Base-by-base conservation (phyloP, 2,888 invertebrate species). In the Pegoplata infirma region DNA sequence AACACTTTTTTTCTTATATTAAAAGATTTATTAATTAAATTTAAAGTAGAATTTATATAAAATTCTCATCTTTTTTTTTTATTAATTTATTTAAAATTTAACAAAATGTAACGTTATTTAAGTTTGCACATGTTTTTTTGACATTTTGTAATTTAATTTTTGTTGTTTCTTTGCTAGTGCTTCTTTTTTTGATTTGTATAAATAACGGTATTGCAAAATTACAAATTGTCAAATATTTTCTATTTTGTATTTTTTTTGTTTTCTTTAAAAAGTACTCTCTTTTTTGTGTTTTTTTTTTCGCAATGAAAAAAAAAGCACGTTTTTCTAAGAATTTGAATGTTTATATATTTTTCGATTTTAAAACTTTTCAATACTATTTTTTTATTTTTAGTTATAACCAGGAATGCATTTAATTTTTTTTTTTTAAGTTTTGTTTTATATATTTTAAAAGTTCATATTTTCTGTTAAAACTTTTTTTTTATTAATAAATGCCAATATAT, bases 391-490 rank as follows among this genome's bases (percentile, higher is more conserved):
- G n/a, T n/a, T n/a, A n/a, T n/a, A 44, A 66, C n/a, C 19, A 21
- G 72, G 72, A 76, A 76, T 80, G 71, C 59, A 49, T 69, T 61
- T 68, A 63, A 46, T 51, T 73, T 53, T 53, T 17, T 46, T 32
- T 55, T 51, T 71, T 14, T 28, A 49, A 78, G 75, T 56, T 72
- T 49, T 44, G 44, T 68, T 81, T 79, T n/a, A n/a, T n/a, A n/a
- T n/a, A 75, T 59, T 68, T 61, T 71, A 74, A 66, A 63, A 82
- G 76, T 81, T 80, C n/a, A n/a, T n/a, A n/a, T n/a, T n/a, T n/a
- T n/a, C 80, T 84, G 81, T 77, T 80, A 82, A 83, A 80, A 81
- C 81, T 82, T 71, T 19, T 72, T 73, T 66, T 56, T 63, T 55
- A 46, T 63, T 53, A 59, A 19, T n/a, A n/a, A n/a, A n/a, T n/a